Percentiles rank a stretch among this genome's conserved stretches.
Conservation (phyloP, 2,113 vertebrate species). For the Cynoglossus semilaevis region DNA sequence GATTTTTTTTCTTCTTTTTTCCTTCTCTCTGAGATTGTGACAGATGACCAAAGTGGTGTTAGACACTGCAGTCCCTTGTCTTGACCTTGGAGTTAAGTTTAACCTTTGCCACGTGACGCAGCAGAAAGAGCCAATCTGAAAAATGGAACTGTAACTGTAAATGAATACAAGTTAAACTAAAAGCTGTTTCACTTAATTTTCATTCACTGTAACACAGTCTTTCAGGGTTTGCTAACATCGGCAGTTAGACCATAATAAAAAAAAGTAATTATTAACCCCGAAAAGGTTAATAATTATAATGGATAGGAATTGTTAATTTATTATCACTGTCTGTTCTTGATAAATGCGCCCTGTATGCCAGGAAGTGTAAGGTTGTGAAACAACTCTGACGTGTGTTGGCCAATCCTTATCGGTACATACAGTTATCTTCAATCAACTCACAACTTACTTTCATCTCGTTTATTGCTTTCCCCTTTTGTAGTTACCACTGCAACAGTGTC, state of each 20-base stretch:
- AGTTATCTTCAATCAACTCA: background rate
- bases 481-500: background rate
- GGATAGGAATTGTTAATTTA: background rate
- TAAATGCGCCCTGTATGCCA: background rate
- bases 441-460: background rate
- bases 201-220: too few relatives aligned
- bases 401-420: background rate
- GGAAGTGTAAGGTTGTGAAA: background rate
- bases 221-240: too few relatives aligned
- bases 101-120: background rate
- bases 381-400: background rate
- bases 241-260: background rate
- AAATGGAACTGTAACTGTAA: too few relatives aligned
- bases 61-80: background rate
- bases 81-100: background rate
- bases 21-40: constrained; percentile 16
- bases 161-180: too few relatives aligned
- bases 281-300: background rate
- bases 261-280: background rate
- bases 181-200: too few relatives aligned
- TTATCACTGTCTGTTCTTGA: background rate
- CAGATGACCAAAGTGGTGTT: constrained; percentile 5
- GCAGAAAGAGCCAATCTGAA: too few relatives aligned
- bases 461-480: background rate
- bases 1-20: constrained; percentile 1